Evolutionary conservation across 2,888 invertebrate genomes (phyloP).

Genomic region (Baronia brevicornis): DNA sequence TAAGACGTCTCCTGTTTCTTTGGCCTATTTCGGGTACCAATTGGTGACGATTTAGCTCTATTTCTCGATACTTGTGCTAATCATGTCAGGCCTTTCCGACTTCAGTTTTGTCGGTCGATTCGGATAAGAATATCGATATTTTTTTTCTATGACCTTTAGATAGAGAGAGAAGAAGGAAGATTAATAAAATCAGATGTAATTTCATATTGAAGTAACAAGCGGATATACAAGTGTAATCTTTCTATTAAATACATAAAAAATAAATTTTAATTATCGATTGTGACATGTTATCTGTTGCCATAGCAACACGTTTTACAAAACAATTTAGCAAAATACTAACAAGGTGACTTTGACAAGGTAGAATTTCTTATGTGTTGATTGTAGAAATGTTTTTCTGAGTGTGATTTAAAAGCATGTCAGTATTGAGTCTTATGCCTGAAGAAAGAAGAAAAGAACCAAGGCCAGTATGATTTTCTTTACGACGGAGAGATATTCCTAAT

Average conservation of each 20-base stretch:
- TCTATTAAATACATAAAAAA: background rate
- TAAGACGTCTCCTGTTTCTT: no score
- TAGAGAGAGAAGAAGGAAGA: no score
- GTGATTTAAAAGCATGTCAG: slow-evolving; percentile 53
- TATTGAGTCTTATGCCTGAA: slow-evolving; percentile 68
- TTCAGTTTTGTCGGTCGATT: no score
- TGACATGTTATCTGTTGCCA: slow-evolving; percentile 35
- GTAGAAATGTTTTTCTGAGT: slow-evolving; percentile 39
- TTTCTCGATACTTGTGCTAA: no score
- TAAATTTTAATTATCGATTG: slow-evolving; percentile 8
- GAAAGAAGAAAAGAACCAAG: slow-evolving; percentile 57
- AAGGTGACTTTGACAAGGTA: slow-evolving; percentile 33
- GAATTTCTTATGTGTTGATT: slow-evolving; percentile 28
- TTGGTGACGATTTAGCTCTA: no score
- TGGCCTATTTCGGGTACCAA: no score
- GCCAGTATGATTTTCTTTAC: slow-evolving; percentile 26
- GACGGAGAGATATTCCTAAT: no score
- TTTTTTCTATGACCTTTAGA: no score
- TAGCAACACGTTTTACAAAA: slow-evolving; percentile 42
- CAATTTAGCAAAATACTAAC: slow-evolving; percentile 27
- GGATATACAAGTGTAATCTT: background rate
- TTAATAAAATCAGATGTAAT: no score
- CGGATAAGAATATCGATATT: no score
- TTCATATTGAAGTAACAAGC: slow-evolving; percentile 10
- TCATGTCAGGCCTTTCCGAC: no score